These are phyloP conservation scores for Clupea harengus DNA, from an alignment of 2,113 vertebrate species.

Conservation along the genomic window DNA sequence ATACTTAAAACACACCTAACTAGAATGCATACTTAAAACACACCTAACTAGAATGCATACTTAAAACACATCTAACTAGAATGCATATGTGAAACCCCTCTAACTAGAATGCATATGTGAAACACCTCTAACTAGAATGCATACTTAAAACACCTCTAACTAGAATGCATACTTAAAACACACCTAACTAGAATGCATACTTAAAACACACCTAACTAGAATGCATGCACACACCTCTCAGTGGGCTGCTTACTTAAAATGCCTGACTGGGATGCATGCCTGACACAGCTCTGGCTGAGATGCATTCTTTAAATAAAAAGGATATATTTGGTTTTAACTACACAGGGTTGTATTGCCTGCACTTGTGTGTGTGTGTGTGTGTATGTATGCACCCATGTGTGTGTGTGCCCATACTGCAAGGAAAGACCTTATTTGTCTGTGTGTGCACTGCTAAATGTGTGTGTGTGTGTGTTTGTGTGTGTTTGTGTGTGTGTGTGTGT, in stretches of 20 bases:
- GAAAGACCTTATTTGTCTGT: constrained; percentile 14
- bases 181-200: not conserved
- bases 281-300: too few relatives aligned
- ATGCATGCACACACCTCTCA: not conserved
- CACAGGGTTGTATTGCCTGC: not conserved
- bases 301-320: too few relatives aligned
- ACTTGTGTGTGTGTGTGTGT: not conserved
- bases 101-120: too few relatives aligned
- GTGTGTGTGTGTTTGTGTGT: not conserved
- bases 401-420: not conserved
- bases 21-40: not conserved
- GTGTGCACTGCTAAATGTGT: not conserved
- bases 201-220: not conserved
- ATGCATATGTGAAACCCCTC: too few relatives aligned
- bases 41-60: not conserved
- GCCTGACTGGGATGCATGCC: too few relatives aligned
- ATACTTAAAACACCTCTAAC: not conserved
- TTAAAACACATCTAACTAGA: not conserved
- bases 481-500: not conserved
- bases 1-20: not conserved
- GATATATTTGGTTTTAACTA: too few relatives aligned
- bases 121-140: not conserved
- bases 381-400: not conserved
- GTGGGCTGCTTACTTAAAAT: too few relatives aligned
- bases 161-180: not conserved